Base-by-base conservation (phyloP, 2,113 vertebrate genomes). In the Thunnus maccoyii region DNA sequence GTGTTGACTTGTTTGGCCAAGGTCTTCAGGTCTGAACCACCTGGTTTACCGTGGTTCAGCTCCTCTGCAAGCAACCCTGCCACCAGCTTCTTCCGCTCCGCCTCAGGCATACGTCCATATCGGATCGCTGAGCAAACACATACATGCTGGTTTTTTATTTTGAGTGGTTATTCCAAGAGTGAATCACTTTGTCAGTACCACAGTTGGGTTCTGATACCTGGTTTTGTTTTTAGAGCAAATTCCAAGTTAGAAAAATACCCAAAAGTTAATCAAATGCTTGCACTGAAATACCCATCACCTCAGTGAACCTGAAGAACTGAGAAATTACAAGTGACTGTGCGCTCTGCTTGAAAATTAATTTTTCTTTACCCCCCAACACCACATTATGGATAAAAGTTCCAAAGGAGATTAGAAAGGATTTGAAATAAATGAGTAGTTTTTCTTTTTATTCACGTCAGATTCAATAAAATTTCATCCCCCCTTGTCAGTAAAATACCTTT, bases 61-160 rank as follows among this genome's bases (percentile, higher is more conserved):
- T 97, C 96, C 0, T 93, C 96, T 0, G 96, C 96, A 0, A 97
- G 94, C 90, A 98, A 91, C 55, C 97, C 96, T 0, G 97, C 98
- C 82, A 99, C 98, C 86, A 99, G 94, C 89, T 97, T 99, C 92
- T 97, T 96, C 90, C 98, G 99, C 93, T 99, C 98, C 0, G 97
- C 97, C 88, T 99, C 97, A 0, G 98, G 98, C 98, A 99, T 99
- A 76, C 98, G 96, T 63, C 98, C 98, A 0, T 99, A 99, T 81
- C 98, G 96, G 90, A 99, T 99, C 5, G 98, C 97, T 99, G 86
- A 0, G 9, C 0, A 88, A 83, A 91, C 46, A 72, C 55, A 85
- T 25, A 63, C 64, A 71, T 56, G 41, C 36, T 67, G 3, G 52
- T 76, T 56, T 70, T 57, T 67, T 51, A 68, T 55, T 75, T 56